Evolutionary conservation across 2,113 vertebrate genomes (phyloP).

Genomic region (Rousettus leschenaultii): DNA sequence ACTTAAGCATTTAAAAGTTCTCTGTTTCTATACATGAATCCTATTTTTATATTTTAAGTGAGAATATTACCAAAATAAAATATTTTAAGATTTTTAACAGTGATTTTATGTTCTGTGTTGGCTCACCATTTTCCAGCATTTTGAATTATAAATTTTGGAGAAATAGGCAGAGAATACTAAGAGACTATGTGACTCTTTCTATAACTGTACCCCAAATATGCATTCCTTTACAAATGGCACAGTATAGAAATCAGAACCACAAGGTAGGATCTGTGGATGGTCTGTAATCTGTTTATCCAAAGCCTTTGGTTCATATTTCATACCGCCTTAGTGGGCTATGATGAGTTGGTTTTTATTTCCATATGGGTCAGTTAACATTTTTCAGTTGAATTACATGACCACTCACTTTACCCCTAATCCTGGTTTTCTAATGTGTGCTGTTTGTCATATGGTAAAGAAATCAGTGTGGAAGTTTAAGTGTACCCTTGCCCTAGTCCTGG

Average conservation of each 20-base stretch:
- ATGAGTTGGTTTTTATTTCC: conserved; percentile 7
- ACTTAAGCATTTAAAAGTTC: not conserved
- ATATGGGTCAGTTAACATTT: conserved; percentile 15
- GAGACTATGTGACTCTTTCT: conserved; percentile 40
- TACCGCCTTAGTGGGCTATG: not conserved
- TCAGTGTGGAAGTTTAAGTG: not conserved
- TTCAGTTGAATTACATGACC: conserved; percentile 23
- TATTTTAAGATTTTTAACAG: conserved; percentile 5
- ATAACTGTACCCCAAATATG: conserved; percentile 57
- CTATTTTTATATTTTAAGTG: not conserved
- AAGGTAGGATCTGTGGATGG: conserved; percentile 7
- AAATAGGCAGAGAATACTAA: conserved; percentile 59
- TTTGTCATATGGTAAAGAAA: conserved; percentile 30
- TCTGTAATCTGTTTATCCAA: conserved; percentile 43
- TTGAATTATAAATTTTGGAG: conserved; percentile 58
- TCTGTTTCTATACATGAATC: not conserved
- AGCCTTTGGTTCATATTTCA: conserved; percentile 29
- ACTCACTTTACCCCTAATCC: not conserved
- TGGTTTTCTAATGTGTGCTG: not conserved
- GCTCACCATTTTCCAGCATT: not conserved
- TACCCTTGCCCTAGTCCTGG: not conserved
- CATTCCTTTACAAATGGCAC: conserved; percentile 42
- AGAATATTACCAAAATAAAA: not conserved
- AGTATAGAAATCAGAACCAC: conserved; percentile 31
- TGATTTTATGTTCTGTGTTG: not conserved